Percentiles rank a stretch among this genome's conserved stretches.
Conservation (phyloP, 2,888 invertebrate genomes). For the Argyra leucocephala region DNA sequence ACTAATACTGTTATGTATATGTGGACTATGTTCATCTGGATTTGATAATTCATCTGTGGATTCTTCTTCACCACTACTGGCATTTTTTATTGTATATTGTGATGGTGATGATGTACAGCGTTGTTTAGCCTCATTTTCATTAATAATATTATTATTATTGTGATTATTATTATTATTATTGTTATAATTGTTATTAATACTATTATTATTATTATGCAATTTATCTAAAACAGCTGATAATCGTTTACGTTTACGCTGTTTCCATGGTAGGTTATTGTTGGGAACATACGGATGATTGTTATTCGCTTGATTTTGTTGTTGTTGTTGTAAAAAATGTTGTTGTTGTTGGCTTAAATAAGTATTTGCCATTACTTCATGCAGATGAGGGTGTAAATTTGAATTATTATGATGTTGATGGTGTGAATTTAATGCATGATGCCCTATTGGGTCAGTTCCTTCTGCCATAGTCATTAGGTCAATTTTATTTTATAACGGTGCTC, state of each 20-base stretch:
- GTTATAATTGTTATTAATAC: conserved; percentile 38
- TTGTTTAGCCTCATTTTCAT: conserved; percentile 23
- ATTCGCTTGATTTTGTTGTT: conserved; percentile 39
- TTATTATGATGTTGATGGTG: conserved; percentile 33
- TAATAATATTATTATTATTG: conserved; percentile 42
- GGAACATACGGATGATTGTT: conserved; percentile 53
- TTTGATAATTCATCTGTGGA: conserved; percentile 23
- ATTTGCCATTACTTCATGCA: conserved; percentile 23
- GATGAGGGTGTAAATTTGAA: conserved; percentile 25
- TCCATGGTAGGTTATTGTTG: conserved; percentile 55
- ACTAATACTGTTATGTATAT: conserved; percentile 38
- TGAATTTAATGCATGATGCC: conserved; percentile 41
- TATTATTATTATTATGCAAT: conserved; percentile 49
- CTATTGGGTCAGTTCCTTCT: conserved; percentile 55
- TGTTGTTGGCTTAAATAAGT: conserved; percentile 17
- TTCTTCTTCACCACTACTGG: conserved; percentile 33
- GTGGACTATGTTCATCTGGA: conserved; percentile 33
- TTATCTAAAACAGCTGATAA: conserved; percentile 73
- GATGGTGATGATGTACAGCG: conserved; percentile 25
- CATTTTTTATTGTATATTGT: conserved; percentile 18
- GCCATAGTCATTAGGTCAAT: conserved; percentile 62
- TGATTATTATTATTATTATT: conserved; percentile 44
- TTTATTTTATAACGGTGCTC: conserved; percentile 19
- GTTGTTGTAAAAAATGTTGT: conserved; percentile 16
- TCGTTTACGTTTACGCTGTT: conserved; percentile 66